These are phyloP conservation scores for Vultur gryphus DNA, from an alignment of 2,797 vertebrate species.

Conservation along the genomic window DNA sequence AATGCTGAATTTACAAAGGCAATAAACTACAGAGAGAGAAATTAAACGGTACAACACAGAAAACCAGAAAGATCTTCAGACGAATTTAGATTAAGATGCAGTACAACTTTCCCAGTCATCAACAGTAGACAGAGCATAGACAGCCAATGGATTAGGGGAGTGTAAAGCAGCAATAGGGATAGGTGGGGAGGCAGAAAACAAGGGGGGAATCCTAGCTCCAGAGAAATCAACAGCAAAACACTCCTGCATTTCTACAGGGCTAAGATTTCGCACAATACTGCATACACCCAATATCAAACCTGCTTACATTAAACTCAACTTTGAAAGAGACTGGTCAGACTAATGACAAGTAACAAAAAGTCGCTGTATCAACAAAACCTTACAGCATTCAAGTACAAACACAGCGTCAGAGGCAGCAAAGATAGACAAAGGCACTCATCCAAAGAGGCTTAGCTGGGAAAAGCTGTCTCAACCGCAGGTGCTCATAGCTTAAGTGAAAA, in stretches of 20 bases:
- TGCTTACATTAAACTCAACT: rapidly evolving
- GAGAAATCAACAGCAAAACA: background rate
- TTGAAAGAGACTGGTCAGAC: background rate
- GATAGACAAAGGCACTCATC: too few relatives aligned
- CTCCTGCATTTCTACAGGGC: background rate
- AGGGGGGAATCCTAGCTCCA: background rate
- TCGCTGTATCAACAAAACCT: rapidly evolving
- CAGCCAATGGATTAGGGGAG: background rate
- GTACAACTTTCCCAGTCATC: background rate
- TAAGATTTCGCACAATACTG: rapidly evolving
- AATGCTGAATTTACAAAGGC: background rate
- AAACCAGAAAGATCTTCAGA: background rate
- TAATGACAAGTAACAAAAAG: background rate
- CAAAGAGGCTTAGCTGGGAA: background rate
- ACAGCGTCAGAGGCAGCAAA: background rate
- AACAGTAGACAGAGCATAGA: background rate
- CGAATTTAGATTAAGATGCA: background rate
- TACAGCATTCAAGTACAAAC: too few relatives aligned
- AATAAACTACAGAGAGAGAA: background rate
- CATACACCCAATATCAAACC: rapidly evolving
- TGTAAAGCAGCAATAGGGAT: background rate
- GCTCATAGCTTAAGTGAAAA: background rate
- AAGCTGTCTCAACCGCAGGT: background rate
- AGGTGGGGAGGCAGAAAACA: background rate
- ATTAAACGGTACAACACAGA: background rate